Evolutionary conservation across 2,113 vertebrate species (phyloP), one percentile per base, ranked within the genome.

Genomic region (Microtus oregoni): DNA sequence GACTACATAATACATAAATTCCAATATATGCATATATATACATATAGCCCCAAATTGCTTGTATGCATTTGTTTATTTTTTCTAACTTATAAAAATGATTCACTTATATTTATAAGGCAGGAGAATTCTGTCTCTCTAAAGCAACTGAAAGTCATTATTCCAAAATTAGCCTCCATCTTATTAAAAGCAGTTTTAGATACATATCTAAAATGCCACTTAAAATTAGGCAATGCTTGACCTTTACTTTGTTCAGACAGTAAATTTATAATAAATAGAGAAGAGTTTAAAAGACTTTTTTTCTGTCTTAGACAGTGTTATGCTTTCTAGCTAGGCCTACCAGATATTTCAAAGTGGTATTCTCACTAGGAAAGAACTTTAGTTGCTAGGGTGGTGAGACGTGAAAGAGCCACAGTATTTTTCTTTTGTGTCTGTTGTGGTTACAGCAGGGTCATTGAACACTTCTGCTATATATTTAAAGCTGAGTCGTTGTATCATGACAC

Each of bases 111-210:
- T 92, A 87, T 78, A 35, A 81, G 8, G 30, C 35, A n/a, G 7
- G 86, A 19, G 1, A 91, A 91, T 85, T 73, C 4, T 65, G 9
- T 76, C 3, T 24, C 26, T 85, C 7, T 44, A 82, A 52, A 2
- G 3, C 38, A 50, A 85, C 35, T 61, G 5, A 72, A 89, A 90
- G 55, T 41, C 0, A 19, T 81, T 86, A 65, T 65, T 50, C 87
- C n/a, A 58, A 88, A 95, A 92, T 79, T 89, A 83, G 19, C 65
- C 68, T 70, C 44, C 32, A 78, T 83, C 89, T 89, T 87, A 90
- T 65, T 83, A 88, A 92, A 91, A 83, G 10, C 7, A 61, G 1
- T 76, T 11, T 77, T 90, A 65, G 86, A 65, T 30, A 22, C 4
- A 19, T 50, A n/a, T 35, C 24, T 65, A 91, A 96, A 82, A 87